Base-by-base conservation (phyloP, 2,797 vertebrate genomes). In the Notoglanidium macrostoma region DNA sequence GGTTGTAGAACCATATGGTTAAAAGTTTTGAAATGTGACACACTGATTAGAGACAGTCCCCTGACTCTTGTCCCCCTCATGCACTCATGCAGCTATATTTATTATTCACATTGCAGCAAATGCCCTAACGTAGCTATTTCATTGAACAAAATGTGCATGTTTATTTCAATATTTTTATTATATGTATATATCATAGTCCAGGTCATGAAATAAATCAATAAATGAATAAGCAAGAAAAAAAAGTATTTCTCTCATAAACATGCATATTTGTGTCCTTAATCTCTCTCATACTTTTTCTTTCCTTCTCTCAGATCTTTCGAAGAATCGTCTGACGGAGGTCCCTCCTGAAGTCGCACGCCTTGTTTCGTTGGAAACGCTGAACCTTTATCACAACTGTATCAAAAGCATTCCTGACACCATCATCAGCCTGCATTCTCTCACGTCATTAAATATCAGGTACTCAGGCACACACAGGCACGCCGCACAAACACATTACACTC, bases 351-450 rank as follows among this genome's bases (percentile, higher is more conserved):
- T 98, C 80, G 97, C 97, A 89, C 96, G 97, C 84, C 96, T 98
- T 85, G 96, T 99, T 54, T 98, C 98, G 84, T 92, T 99, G 95
- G 98, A 99, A 95, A 96, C 94, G 21, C 95, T 99, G 86, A 98
- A 97, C 92, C 93, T 99, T 15, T 98, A 99, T 90, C 98, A 99
- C 93, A 99, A 99, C 92, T 98, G 98, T 93, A 98, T 99, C 94
- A 95, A 95, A 94, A 95, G 96, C 93, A 96, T 99, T 93, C 98
- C 98, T 2, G 97, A 99, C 92, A 93, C 94, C 90, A 94, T 98
- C 92, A 93, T 97, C 91, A 94, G 95, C 88, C 94, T 99, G 83
- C 97, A 98, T 94, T 96, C 97, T 44, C 95, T 99, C 89, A 98
- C 97, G 9, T 97, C 96, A 85, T 93, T 99, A 91, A 98, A 99